Conservation (phyloP, 2,797 vertebrate species). For the Sphaeramia orbicularis region DNA sequence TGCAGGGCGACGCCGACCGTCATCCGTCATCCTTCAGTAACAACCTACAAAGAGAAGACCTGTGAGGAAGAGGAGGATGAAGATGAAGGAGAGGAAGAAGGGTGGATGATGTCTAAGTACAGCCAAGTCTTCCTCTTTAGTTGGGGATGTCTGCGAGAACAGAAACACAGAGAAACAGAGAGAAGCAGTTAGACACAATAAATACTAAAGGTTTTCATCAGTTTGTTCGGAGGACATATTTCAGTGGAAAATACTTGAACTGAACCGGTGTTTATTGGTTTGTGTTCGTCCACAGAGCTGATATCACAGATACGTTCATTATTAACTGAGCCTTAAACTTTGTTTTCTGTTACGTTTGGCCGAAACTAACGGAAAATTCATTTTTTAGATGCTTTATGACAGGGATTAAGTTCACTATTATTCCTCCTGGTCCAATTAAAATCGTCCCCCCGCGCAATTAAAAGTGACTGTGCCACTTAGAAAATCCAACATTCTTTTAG, state of each 20-base stretch:
- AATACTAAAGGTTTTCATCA: conserved; percentile 3
- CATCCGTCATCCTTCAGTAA: conserved; percentile 36
- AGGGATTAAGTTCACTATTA: conserved; percentile 64
- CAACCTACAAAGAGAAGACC: conserved; percentile 39
- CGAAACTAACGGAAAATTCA: conserved; percentile 27
- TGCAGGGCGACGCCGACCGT: conserved; percentile 86
- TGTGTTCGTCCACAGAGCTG: neutral
- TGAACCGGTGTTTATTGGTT: neutral
- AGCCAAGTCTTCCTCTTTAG: too few species aligned
- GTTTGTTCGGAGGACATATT: neutral
- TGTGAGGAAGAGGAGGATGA: too few species aligned
- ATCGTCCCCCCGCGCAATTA: conserved; percentile 87
- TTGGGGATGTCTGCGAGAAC: too few species aligned
- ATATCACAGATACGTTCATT: too few species aligned
- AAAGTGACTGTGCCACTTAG: conserved; percentile 90
- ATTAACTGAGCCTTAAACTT: neutral
- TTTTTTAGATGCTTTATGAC: conserved; percentile 59
- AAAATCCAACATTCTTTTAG: conserved; percentile 89
- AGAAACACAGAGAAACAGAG: too few species aligned
- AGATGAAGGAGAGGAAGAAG: too few species aligned
- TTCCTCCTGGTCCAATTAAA: conserved; percentile 91
- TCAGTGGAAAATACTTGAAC: neutral
- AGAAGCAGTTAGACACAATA: too few species aligned
- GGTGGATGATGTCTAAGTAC: too few species aligned
- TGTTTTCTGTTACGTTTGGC: neutral